Evolutionary conservation across 1,140 invertebrate genomes (phyloP), one percentile per base, ranked within the genome.

Genomic region (Ridgeia piscesae): DNA sequence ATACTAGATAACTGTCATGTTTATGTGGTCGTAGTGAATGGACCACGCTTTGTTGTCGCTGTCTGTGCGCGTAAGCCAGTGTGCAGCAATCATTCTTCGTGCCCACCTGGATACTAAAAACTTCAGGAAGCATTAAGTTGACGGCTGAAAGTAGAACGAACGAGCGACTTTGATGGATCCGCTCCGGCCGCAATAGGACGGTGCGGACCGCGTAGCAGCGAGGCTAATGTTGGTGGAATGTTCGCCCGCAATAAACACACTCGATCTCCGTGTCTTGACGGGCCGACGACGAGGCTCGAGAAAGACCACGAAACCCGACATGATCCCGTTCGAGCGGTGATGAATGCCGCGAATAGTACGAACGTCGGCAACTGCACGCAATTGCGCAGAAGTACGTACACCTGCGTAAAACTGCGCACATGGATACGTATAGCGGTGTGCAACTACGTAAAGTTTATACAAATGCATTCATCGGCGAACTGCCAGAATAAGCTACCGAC

Each of bases 41-140:
- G 58, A 2, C 58, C 17, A 77, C 58, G 58, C 58, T 17, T 77
- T 77, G 58, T 77, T 31, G 58, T 77, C 58, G 8, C 27, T 77
- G 58, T 77, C 17, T 77, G 58, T 21, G 58, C 58, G 6, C 0
- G 27, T 77, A 77, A 77, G 58, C 58, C 58, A 77, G 58, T 77
- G 11, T 77, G 4, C 58, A 21, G 58, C 58, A 77, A 77, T 77
- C 58, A 77, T 17, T 77, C 58, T 77, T 77, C 58, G 58, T 77
- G 58, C 58, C 58, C 58, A 77, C 58, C 58, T 77, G 58, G 58
- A 77, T 31, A 77, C 58, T 77, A 77, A 77, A 77, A 77, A 77
- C 58, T 77, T 77, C 58, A 77, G 58, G 58, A 77, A 77, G 58
- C 58, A 77, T 77, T 77, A 77, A 77, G 58, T 77, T 77, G 58